phyloP scores from a whole-genome alignment of 2,113 vertebrate species.

The Notarius quadriscutis region DNA sequence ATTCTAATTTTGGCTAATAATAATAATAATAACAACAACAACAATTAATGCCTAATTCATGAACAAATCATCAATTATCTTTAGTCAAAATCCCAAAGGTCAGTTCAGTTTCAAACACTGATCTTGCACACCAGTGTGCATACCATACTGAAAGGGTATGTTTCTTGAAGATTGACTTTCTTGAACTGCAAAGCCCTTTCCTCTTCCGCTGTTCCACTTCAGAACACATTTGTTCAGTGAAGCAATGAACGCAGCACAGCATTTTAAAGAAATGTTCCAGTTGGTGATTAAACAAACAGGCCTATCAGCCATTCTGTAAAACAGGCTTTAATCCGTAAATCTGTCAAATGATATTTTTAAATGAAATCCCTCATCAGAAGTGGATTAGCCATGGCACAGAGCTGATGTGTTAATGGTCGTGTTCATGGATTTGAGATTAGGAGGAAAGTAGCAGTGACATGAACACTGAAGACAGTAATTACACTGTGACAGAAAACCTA shows the following conservation, averaged over 20 bases:
- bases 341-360: constrained; percentile 37
- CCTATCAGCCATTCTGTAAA: constrained; percentile 25
- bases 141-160: too few species aligned
- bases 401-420: constrained; percentile 55
- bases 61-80: neutral
- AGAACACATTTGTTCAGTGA: neutral
- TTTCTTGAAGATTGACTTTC: neutral
- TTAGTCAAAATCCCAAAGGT: neutral
- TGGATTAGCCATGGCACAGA: constrained; percentile 55
- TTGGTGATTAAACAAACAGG: constrained; percentile 33
- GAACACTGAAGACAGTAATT: constrained; percentile 59
- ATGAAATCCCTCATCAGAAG: constrained; percentile 46
- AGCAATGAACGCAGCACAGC: neutral
- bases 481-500: constrained; percentile 56
- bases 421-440: constrained; percentile 52
- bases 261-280: constrained; percentile 13
- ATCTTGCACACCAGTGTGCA: neutral
- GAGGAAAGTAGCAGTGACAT: constrained; percentile 31
- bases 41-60: neutral
- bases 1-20: neutral
- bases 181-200: neutral
- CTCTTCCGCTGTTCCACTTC: neutral
- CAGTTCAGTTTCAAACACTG: neutral
- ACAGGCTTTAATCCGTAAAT: constrained; percentile 40
- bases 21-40: too few species aligned